These are phyloP conservation scores for Coreoperca whiteheadi DNA, from an alignment of 2,113 vertebrate genomes.

Conservation along the genomic window DNA sequence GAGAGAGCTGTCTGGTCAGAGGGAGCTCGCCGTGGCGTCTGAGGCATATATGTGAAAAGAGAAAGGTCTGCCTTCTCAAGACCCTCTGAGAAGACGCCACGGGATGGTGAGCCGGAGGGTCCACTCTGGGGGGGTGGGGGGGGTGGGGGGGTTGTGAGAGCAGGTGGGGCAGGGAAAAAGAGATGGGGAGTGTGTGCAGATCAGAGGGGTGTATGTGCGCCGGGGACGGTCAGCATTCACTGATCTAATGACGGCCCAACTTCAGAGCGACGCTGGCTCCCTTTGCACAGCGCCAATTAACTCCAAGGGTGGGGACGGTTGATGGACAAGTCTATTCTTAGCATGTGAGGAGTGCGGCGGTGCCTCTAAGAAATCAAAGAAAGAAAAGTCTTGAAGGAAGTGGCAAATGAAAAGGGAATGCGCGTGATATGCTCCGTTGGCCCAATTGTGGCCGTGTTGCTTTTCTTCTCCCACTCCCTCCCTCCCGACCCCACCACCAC, in stretches of 20 bases:
- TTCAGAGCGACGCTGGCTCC: conserved; percentile 73
- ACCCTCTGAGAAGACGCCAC: conserved; percentile 60
- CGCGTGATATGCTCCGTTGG: conserved; percentile 79
- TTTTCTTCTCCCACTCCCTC: conserved; percentile 56
- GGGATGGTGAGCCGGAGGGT: conserved; percentile 61
- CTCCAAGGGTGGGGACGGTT: conserved; percentile 82
- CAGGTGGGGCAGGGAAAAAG: conserved; percentile 78
- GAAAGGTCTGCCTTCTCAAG: conserved; percentile 67
- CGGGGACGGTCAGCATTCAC: conserved; percentile 72
- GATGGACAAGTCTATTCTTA: conserved; percentile 88
- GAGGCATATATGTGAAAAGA: conserved; percentile 69
- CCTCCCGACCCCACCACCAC: not conserved
- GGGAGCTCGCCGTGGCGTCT: conserved; percentile 35
- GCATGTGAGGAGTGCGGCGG: conserved; percentile 73
- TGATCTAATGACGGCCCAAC: conserved; percentile 85
- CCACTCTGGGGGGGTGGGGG: conserved; percentile 36
- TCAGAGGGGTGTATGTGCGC: conserved; percentile 52
- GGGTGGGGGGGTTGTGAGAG: conserved; percentile 65
- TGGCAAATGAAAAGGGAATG: conserved; percentile 78
- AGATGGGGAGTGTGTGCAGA: conserved; percentile 59
- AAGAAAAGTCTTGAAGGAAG: conserved; percentile 78
- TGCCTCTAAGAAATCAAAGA: conserved; percentile 81
- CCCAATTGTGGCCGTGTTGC: conserved; percentile 76
- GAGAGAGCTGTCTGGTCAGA: conserved; percentile 16
- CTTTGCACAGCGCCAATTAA: conserved; percentile 83